These are phyloP conservation scores for Drosophila pallidifrons DNA, from an alignment of 1,140 invertebrate genomes.

Conservation along the genomic window DNA sequence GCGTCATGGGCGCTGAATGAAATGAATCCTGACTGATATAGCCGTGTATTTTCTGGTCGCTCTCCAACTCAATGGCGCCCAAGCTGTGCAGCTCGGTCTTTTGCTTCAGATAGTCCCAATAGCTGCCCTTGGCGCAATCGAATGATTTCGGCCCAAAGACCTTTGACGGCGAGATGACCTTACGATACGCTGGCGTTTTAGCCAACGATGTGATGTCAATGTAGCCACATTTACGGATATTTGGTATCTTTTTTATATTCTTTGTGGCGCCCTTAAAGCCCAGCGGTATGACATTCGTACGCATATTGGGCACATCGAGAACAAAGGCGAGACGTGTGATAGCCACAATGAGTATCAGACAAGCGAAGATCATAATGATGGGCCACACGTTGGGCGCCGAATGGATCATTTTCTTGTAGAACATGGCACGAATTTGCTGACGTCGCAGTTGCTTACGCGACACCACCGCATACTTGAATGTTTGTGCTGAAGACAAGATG, in stretches of 20 bases:
- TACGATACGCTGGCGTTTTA: slow-evolving; percentile 1
- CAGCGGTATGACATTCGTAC: slow-evolving; percentile 43
- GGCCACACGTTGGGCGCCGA: slow-evolving; percentile 73
- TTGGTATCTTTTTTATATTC: slow-evolving; percentile 27
- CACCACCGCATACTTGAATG: slow-evolving; percentile 64
- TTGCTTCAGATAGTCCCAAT: slow-evolving; percentile 21
- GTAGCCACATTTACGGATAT: slow-evolving; percentile 55
- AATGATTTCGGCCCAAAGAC: slow-evolving; percentile 47
- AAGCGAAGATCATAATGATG: slow-evolving; percentile 61
- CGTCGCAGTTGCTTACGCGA: slow-evolving; percentile 53
- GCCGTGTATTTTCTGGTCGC: slow-evolving; percentile 19
- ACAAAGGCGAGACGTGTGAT: slow-evolving; percentile 47
- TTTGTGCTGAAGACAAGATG: slow-evolving; percentile 51
- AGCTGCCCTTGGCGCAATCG: slow-evolving; percentile 41
- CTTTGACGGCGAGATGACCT: background rate
- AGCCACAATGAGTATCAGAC: slow-evolving; percentile 62
- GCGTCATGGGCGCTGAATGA: slow-evolving; percentile 66
- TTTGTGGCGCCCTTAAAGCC: slow-evolving; percentile 22
- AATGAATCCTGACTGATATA: slow-evolving; percentile 68
- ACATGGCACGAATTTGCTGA: slow-evolving; percentile 66
- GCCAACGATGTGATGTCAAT: slow-evolving; percentile 44
- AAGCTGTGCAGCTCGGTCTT: slow-evolving; percentile 21
- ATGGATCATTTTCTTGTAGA: slow-evolving; percentile 76
- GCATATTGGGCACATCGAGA: slow-evolving; percentile 33
- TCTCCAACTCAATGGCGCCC: slow-evolving; percentile 55